A percentile compares a stretch with the other conserved stretches of the same genome.
Evolutionary conservation across 2,113 vertebrate genomes (phyloP).

Genomic region (Apistogramma diplotaenia): DNA sequence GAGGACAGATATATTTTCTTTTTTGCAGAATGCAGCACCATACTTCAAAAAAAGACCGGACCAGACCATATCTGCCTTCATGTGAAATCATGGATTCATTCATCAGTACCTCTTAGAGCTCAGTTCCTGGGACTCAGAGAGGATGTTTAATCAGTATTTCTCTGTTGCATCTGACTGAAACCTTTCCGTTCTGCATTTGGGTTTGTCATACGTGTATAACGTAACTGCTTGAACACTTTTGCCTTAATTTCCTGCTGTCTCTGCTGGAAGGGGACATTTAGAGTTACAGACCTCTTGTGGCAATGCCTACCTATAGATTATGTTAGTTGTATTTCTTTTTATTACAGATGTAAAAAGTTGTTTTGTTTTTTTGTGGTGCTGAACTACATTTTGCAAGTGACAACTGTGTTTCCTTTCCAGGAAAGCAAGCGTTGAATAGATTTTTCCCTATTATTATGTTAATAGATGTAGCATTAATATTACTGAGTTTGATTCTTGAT

Average conservation of each 20-base stretch:
- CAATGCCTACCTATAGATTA: background rate
- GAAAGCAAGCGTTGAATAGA: conserved; percentile 24
- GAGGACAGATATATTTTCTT: conserved; percentile 27
- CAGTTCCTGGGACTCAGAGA: conserved; percentile 19
- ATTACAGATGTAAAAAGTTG: background rate
- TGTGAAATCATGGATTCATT: conserved; percentile 17
- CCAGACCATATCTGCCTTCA: conserved; percentile 50
- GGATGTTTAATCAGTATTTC: conserved; percentile 31
- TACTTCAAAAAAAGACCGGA: background rate
- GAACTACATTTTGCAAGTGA: conserved; percentile 25
- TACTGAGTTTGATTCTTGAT: conserved; percentile 10
- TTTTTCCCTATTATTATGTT: conserved; percentile 36
- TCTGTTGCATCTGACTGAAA: conserved; percentile 15
- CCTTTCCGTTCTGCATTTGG: conserved; percentile 12
- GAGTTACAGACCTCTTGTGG: conserved; percentile 6
- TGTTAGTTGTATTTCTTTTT: conserved; percentile 3
- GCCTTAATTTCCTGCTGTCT: conserved; percentile 57
- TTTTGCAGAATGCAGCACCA: conserved; percentile 7
- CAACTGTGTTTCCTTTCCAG: conserved; percentile 34
- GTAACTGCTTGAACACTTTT: conserved; percentile 37
- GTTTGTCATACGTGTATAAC: conserved; percentile 17
- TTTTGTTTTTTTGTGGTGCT: conserved; percentile 5
- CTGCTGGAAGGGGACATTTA: conserved; percentile 65
- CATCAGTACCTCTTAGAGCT: conserved; percentile 20
- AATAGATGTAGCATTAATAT: conserved; percentile 38